phyloP scores from a whole-genome alignment of 2,888 invertebrate genomes.

The Troides aeacus region DNA sequence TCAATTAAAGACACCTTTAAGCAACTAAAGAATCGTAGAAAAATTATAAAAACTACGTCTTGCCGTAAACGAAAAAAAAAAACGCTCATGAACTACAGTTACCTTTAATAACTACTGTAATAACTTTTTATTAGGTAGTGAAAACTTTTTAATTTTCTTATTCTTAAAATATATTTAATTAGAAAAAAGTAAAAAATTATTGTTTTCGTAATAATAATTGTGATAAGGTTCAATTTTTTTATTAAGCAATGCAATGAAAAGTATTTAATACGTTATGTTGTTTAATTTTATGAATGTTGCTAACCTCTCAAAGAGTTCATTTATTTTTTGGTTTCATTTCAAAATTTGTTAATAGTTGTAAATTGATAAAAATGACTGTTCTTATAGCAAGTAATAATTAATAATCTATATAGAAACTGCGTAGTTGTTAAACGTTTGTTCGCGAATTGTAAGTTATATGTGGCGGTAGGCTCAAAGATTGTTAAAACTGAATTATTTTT shows the following conservation, averaged over 20 bases:
- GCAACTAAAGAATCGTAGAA: too few species aligned
- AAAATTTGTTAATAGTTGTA: constrained; percentile 12
- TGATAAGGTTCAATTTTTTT: constrained; percentile 6
- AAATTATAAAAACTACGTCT: too few species aligned
- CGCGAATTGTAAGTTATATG: constrained; percentile 16
- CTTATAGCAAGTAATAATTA: constrained; percentile 2
- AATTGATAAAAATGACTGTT: constrained; percentile 8
- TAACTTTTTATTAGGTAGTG: too few species aligned
- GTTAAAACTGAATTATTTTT: constrained; percentile 20
- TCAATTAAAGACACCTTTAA: too few species aligned
- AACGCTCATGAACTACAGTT: too few species aligned
- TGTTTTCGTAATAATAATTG: constrained; percentile 29
- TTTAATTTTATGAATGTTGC: constrained; percentile 43
- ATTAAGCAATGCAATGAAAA: constrained; percentile 46
- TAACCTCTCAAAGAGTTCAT: constrained; percentile 39
- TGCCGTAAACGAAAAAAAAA: too few species aligned
- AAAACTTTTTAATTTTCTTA: too few species aligned
- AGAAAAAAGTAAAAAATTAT: constrained; percentile 29
- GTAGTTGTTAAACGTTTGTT: constrained; percentile 27
- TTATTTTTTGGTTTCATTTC: constrained; percentile 32
- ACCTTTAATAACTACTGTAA: too few species aligned
- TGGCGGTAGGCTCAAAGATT: constrained; percentile 18
- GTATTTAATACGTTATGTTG: constrained; percentile 33
- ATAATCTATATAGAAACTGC: constrained; percentile 7
- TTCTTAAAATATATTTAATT: too few species aligned